Conservation (phyloP, 2,797 vertebrate species). For the Lateolabrax maculatus region DNA sequence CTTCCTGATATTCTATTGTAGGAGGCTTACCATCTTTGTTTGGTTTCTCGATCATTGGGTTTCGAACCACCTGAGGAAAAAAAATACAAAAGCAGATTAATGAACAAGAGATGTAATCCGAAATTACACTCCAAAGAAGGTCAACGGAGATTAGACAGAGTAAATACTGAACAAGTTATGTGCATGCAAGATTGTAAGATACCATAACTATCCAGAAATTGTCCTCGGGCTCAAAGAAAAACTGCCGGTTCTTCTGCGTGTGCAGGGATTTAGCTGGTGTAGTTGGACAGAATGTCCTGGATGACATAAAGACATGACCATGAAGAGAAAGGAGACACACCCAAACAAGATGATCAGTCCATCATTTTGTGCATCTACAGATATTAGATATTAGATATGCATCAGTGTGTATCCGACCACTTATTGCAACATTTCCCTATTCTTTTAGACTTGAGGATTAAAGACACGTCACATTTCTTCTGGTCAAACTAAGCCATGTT, state of each 20-base stretch:
- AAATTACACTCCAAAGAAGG: not conserved
- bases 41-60: slow-evolving; percentile 95
- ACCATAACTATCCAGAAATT: slow-evolving; percentile 99
- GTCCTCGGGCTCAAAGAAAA: slow-evolving; percentile 97
- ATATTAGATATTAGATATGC: not conserved
- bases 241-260: slow-evolving; percentile 98
- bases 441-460: not conserved
- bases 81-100: not conserved
- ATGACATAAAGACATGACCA: slow-evolving; percentile 47
- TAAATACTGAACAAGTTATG: not conserved
- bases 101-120: not conserved
- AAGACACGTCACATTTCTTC: not conserved
- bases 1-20: slow-evolving; percentile 95
- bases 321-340: slow-evolving; percentile 16
- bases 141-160: not conserved
- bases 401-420: slow-evolving; percentile 1
- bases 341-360: not conserved
- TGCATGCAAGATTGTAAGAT: slow-evolving; percentile 46
- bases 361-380: not conserved
- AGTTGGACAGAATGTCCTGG: slow-evolving; percentile 96
- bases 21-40: slow-evolving; percentile 95
- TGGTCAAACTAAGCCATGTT: not conserved
- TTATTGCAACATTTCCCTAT: slow-evolving; percentile 24
- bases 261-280: slow-evolving; percentile 98
- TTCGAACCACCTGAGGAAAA: slow-evolving; percentile 91